phyloP scores from a whole-genome alignment of 2,113 vertebrate genomes.

The Hippocampus comes region DNA sequence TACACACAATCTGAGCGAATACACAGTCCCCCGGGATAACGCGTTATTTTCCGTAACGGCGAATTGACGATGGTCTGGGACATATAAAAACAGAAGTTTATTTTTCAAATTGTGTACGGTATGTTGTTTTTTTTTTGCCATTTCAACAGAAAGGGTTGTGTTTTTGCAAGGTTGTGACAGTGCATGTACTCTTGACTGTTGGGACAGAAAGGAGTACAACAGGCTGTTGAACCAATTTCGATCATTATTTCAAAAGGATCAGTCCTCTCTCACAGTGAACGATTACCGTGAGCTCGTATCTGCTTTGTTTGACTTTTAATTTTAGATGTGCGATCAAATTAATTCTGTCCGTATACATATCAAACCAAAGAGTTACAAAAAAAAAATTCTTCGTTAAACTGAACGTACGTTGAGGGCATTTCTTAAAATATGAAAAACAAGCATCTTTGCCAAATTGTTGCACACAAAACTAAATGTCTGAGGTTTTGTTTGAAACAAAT shows the following conservation, averaged over 20 bases:
- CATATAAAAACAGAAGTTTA: neutral
- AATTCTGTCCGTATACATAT: constrained; percentile 59
- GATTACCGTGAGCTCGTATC: constrained; percentile 5
- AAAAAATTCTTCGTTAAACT: constrained; percentile 38
- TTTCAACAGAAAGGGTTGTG: neutral
- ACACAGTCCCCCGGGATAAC: too few species aligned
- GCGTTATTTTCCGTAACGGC: neutral
- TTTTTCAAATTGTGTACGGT: too few species aligned
- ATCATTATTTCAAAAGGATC: constrained; percentile 39
- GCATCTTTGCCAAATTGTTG: constrained; percentile 15
- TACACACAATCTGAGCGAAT: neutral
- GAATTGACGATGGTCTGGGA: neutral
- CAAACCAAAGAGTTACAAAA: constrained; percentile 71
- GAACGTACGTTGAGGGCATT: constrained; percentile 22
- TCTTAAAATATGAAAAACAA: constrained; percentile 30
- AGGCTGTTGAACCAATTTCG: constrained; percentile 39
- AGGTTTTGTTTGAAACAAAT: constrained; percentile 9
- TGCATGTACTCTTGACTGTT: neutral
- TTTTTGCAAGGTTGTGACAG: neutral
- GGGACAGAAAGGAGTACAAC: constrained; percentile 3
- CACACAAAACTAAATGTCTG: constrained; percentile 26
- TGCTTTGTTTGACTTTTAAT: constrained; percentile 20
- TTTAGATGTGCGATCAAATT: constrained; percentile 25
- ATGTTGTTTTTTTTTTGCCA: neutral
- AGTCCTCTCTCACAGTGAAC: constrained; percentile 22